A percentile compares a stretch with the other conserved stretches of the same genome.
These are phyloP conservation scores for Drosophila sp. DNA, from an alignment of 1,140 invertebrate genomes.

Conservation along the genomic window DNA sequence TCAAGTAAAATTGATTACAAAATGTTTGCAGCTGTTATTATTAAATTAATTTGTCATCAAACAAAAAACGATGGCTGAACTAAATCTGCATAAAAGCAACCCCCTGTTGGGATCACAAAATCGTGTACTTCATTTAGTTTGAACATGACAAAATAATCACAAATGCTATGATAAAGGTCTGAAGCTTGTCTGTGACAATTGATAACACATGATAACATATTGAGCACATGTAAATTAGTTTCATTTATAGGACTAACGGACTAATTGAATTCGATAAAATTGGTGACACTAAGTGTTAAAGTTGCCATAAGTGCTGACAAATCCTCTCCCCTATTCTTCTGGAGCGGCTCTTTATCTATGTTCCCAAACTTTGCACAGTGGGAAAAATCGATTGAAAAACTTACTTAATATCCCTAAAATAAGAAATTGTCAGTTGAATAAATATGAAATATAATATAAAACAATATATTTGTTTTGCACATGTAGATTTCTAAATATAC, in stretches of 20 bases:
- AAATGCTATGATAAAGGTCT: slow-evolving; percentile 72
- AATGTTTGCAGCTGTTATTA: slow-evolving; percentile 82
- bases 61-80: slow-evolving; percentile 54
- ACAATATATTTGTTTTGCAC: too few species aligned
- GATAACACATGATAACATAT: slow-evolving; percentile 51
- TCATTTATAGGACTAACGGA: slow-evolving; percentile 49
- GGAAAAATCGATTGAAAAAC: too few species aligned
- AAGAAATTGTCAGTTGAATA: too few species aligned
- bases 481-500: too few species aligned
- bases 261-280: slow-evolving; percentile 75
- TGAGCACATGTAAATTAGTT: slow-evolving; percentile 71
- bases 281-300: slow-evolving; percentile 15
- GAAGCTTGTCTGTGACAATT: slow-evolving; percentile 25
- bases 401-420: too few species aligned
- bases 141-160: slow-evolving; percentile 77
- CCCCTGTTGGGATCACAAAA: slow-evolving; percentile 32
- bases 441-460: too few species aligned
- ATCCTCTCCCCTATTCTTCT: slow-evolving; percentile 8
- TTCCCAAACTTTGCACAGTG: not conserved
- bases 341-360: not conserved
- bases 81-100: slow-evolving; percentile 77
- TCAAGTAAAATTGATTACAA: slow-evolving; percentile 67
- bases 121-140: slow-evolving; percentile 40
- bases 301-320: slow-evolving; percentile 47
- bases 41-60: slow-evolving; percentile 81